Conservation (phyloP, 2,888 invertebrate species). For the Apamea monoglypha region DNA sequence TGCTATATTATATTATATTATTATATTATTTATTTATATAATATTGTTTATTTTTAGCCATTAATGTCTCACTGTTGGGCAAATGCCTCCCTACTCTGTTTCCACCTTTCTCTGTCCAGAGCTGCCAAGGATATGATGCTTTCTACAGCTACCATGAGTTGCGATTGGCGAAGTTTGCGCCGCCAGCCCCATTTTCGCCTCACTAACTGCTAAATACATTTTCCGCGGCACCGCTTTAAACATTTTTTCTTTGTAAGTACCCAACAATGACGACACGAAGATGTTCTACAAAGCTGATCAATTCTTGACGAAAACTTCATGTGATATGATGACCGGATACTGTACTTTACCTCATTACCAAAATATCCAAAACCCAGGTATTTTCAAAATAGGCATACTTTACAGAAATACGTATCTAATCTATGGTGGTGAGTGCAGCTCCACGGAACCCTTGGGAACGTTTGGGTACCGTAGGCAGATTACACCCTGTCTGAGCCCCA, state of each 20-base stretch:
- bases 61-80: too few species aligned
- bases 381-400: conserved; percentile 7
- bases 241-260: background rate
- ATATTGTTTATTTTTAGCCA: too few species aligned
- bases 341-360: background rate
- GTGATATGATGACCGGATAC: too few species aligned
- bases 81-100: too few species aligned
- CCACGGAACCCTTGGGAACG: conserved; percentile 84
- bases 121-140: too few species aligned
- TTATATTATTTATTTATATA: too few species aligned
- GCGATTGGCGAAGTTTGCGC: too few species aligned
- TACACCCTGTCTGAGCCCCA: conserved; percentile 89
- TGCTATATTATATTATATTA: too few species aligned
- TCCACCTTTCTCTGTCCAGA: too few species aligned
- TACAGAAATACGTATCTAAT: conserved; percentile 61
- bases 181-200: background rate
- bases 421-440: conserved; percentile 81
- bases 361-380: conserved; percentile 1
- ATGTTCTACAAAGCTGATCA: background rate
- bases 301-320: background rate
- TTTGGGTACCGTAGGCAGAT: conserved; percentile 88
- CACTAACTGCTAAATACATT: background rate
- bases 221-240: background rate
- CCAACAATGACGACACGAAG: background rate
- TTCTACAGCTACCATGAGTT: too few species aligned